These are phyloP conservation scores for Crotophaga sulcirostris DNA, from an alignment of 2,113 vertebrate genomes.

Conservation along the genomic window DNA sequence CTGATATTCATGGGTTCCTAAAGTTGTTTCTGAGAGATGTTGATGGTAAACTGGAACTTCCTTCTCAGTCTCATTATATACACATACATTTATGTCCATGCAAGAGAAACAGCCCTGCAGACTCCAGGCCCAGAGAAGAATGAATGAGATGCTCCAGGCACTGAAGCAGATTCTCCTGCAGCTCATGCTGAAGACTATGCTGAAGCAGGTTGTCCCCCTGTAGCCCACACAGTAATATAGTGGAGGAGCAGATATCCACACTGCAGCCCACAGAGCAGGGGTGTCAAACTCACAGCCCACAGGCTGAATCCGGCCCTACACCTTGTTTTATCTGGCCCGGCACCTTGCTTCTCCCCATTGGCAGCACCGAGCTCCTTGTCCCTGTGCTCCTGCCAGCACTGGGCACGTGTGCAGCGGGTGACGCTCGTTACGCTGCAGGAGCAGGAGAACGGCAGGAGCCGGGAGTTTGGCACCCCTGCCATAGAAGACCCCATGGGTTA, in stretches of 20 bases:
- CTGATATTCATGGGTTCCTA: neutral
- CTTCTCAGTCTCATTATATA: neutral
- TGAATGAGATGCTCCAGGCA: neutral
- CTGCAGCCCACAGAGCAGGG: neutral
- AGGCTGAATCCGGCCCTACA: too few species aligned
- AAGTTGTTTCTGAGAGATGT: neutral
- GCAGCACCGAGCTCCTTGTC: too few species aligned
- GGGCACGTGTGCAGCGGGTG: too few species aligned
- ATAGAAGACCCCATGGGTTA: neutral
- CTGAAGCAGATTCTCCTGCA: neutral
- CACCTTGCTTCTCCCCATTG: too few species aligned
- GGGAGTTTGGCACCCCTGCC: too few species aligned
- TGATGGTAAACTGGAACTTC: neutral
- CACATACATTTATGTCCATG: neutral
- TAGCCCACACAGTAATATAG: neutral
- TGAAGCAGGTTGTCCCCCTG: neutral
- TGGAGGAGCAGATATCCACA: fast-evolving
- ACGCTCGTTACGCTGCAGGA: too few species aligned
- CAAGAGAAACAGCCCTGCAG: neutral
- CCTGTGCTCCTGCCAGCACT: too few species aligned
- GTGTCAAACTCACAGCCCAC: too few species aligned
- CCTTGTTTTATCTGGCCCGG: too few species aligned
- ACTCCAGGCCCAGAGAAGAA: neutral
- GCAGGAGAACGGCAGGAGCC: too few species aligned
- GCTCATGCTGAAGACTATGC: neutral